Conservation (phyloP, 2,113 vertebrate genomes). For the Phylloscopus trochilus region DNA sequence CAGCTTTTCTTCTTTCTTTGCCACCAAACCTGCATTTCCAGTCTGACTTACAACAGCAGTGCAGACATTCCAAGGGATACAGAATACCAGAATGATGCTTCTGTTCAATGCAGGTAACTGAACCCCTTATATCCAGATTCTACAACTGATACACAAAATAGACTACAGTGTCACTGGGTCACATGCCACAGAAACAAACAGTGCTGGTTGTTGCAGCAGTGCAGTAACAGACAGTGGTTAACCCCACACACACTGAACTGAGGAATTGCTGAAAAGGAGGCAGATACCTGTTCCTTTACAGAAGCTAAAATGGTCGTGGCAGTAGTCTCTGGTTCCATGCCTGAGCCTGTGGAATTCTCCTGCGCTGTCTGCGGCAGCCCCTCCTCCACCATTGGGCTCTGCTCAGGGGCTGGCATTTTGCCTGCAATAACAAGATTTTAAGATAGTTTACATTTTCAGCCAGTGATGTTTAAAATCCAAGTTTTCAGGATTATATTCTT, state of each 20-base stretch:
- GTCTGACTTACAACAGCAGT: not conserved
- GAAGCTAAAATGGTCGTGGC: conserved; percentile 96
- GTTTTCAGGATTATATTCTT: not conserved
- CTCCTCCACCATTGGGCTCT: conserved; percentile 87
- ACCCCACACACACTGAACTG: not conserved
- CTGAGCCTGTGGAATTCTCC: conserved; percentile 75
- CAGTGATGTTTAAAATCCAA: not conserved
- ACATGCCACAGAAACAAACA: conserved; percentile 32
- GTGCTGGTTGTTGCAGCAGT: not conserved
- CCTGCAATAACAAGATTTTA: conserved; percentile 65
- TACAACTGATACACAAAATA: not conserved
- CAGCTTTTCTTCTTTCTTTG: not conserved
- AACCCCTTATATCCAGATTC: conserved; percentile 33
- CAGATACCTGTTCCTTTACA: conserved; percentile 95
- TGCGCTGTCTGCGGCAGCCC: conserved; percentile 80
- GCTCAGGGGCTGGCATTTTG: conserved; percentile 93
- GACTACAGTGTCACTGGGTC: not conserved
- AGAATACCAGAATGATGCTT: conserved; percentile 37
- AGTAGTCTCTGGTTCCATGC: conserved; percentile 88
- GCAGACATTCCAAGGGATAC: conserved; percentile 27
- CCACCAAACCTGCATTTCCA: conserved; percentile 4
- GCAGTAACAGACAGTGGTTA: not conserved
- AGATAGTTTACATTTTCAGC: conserved; percentile 33
- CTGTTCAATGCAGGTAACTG: conserved; percentile 46
- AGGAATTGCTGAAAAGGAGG: not conserved